Evolutionary conservation across 2,797 vertebrate species (phyloP), one percentile per base, ranked within the genome.

Genomic region (Pygocentrus nattereri): DNA sequence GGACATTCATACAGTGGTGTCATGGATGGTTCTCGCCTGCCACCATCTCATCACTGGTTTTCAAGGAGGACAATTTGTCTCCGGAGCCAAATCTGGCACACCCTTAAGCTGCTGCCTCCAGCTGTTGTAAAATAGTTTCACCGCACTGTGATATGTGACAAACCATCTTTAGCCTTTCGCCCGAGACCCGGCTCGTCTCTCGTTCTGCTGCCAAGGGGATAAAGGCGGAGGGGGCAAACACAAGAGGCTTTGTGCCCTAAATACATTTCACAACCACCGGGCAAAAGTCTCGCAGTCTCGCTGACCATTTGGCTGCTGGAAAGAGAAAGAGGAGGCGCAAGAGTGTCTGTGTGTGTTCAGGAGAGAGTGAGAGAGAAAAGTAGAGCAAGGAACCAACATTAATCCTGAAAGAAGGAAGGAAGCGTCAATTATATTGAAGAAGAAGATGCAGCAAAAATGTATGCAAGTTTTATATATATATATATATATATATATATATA

Each of bases 101-200:
- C 8, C 30, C 85, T 88, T 87, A 86, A 92, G 90, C 84, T 86
- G 91, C 83, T 88, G 81, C 89, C 87, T 92, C 80, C 80, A 81
- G 88, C 89, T 94, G 93, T 95, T 89, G 92, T 93, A 92, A 95
- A 94, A 95, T 95, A 93, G 81, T 94, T 94, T 88, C 89, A 88
- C 52, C 71, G 78, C 71, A 80, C 87, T 92, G 93, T 19, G 80
- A 84, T 91, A 95, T 94, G 92, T 94, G 88, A 76, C 89, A 76
- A 90, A 87, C 78, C 70, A 47, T 61, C 56, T 82, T 81, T 85
- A 93, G 80, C 84, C 81, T 74, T 58, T 47, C 56, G 69, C 59
- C 34, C 5, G 69, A n/a, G 41, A 69, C 56, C 31, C 44, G 65
- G 59, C 27, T 68, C 74, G 44, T 19, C 67, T 30, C 21, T 16